A percentile compares a stretch with the other conserved stretches of the same genome.
Conservation (phyloP, 2,113 vertebrate species). For the Pluvianellus socialis region DNA sequence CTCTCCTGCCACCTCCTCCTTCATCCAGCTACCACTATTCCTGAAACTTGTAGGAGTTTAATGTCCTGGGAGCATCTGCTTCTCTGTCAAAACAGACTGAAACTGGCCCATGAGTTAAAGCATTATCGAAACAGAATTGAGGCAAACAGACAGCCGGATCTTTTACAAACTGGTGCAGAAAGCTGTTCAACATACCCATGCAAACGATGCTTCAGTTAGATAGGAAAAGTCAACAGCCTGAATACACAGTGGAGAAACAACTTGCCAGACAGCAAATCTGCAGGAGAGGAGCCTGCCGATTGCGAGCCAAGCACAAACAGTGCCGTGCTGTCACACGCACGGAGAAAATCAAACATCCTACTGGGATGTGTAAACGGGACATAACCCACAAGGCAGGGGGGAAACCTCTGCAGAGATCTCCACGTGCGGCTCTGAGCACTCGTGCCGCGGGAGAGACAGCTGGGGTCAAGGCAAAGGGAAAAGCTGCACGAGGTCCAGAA, state of each 20-base stretch:
- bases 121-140: background rate
- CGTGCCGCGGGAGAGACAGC: background rate
- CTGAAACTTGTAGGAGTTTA: background rate
- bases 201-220: background rate
- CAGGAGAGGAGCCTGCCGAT: background rate
- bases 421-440: background rate
- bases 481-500: background rate
- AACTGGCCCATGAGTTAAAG: background rate
- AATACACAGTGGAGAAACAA: background rate
- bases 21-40: background rate
- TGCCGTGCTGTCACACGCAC: accelerated
- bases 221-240: conserved; percentile 1
- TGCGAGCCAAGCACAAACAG: background rate
- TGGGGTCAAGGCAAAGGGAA: background rate
- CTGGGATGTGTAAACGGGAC: background rate
- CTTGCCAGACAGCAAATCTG: conserved; percentile 4
- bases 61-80: background rate
- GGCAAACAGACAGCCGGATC: background rate
- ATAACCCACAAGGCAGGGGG: background rate
- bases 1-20: background rate
- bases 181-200: background rate
- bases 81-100: background rate
- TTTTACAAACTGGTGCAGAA: background rate
- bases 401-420: background rate
- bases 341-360: background rate